A percentile compares a stretch with the other conserved stretches of the same genome.
Evolutionary conservation across 2,888 invertebrate species (phyloP).

Genomic region (Tenthredo amoena): DNA sequence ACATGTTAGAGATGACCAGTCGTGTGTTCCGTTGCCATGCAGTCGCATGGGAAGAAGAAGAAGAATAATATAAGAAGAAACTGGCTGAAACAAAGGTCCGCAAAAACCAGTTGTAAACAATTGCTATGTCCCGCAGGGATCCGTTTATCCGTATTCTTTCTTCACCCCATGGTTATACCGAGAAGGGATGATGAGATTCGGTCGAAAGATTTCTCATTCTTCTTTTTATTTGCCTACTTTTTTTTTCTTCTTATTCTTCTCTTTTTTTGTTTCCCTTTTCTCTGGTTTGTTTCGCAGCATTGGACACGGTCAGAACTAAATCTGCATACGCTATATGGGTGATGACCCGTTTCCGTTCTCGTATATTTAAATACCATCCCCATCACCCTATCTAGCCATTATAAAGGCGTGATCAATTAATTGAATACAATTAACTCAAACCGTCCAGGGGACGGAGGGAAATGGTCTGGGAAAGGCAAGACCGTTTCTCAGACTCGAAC

Average conservation of each 20-base stretch:
- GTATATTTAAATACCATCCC: neutral
- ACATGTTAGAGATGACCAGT: neutral
- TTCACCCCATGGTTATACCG: neutral
- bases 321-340: neutral
- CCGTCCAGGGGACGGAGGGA: neutral
- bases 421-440: neutral
- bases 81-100: slow-evolving; percentile 17
- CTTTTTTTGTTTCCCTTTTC: neutral
- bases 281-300: neutral
- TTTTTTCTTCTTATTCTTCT: neutral
- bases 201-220: slow-evolving; percentile 1
- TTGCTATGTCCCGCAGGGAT: neutral
- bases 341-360: neutral
- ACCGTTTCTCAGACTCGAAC: neutral
- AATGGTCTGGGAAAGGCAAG: neutral
- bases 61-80: neutral
- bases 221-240: neutral
- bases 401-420: slow-evolving; percentile 33
- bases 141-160: neutral
- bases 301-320: neutral
- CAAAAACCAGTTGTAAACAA: slow-evolving; percentile 30
- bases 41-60: neutral
- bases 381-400: neutral
- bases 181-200: slow-evolving; percentile 22
- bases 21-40: neutral